Evolutionary conservation across 2,888 invertebrate species (phyloP).

Genomic region (Kuschelorhynchus macadamiae): DNA sequence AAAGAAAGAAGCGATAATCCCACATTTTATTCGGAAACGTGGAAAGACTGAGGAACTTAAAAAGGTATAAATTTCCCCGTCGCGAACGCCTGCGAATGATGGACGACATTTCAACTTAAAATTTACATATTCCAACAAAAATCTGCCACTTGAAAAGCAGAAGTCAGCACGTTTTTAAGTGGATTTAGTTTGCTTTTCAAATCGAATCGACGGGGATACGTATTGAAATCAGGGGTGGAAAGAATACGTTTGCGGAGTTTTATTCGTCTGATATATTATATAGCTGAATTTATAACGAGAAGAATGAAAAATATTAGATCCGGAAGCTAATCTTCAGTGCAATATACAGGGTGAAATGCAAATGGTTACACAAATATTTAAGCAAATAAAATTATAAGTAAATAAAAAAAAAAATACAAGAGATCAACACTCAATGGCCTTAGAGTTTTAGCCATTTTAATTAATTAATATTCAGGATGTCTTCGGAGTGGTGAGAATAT

Average conservation of each 20-base stretch:
- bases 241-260: slow-evolving; percentile 24
- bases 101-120: slow-evolving; percentile 60
- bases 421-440: too few relatives aligned
- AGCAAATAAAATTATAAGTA: too few relatives aligned
- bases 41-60: slow-evolving; percentile 9
- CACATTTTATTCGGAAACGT: too few relatives aligned
- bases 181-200: slow-evolving; percentile 62
- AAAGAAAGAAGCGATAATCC: too few relatives aligned
- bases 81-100: slow-evolving; percentile 61
- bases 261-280: slow-evolving; percentile 38
- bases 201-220: slow-evolving; percentile 42
- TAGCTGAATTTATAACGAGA: background rate
- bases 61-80: slow-evolving; percentile 38
- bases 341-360: too few relatives aligned
- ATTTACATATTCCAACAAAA: slow-evolving; percentile 69
- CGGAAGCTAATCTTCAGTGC: too few relatives aligned
- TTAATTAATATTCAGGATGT: too few relatives aligned
- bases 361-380: too few relatives aligned
- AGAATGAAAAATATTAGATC: too few relatives aligned
- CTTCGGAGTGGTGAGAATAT: too few relatives aligned
- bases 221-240: slow-evolving; percentile 24
- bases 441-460: too few relatives aligned
- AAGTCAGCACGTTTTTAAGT: slow-evolving; percentile 66
- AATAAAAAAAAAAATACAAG: too few relatives aligned
- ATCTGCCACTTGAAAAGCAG: slow-evolving; percentile 62